Evolutionary conservation across 2,113 vertebrate species (phyloP).

Genomic region (Cynocephalus volans): DNA sequence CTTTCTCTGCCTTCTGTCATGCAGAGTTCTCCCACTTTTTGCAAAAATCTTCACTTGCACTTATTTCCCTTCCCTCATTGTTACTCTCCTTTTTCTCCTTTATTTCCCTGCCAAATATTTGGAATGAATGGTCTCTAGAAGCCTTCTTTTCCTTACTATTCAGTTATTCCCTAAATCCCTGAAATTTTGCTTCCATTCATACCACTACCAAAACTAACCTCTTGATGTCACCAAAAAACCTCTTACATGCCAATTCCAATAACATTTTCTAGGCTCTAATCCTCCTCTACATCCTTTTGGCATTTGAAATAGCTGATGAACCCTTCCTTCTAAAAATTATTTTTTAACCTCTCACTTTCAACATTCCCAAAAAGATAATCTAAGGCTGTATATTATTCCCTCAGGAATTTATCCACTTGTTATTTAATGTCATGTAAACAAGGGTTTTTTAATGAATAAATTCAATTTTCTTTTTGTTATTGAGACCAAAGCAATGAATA

Average conservation of each 20-base stretch:
- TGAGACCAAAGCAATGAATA: conserved; percentile 59
- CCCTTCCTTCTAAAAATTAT: conserved; percentile 43
- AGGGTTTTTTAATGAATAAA: conserved; percentile 55
- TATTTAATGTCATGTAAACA: conserved; percentile 41
- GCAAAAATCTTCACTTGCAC: conserved; percentile 27
- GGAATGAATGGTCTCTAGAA: neutral
- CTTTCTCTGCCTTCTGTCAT: neutral
- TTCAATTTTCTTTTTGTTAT: conserved; percentile 27
- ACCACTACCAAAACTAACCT: conserved; percentile 76
- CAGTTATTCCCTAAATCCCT: conserved; percentile 31
- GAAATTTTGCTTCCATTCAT: conserved; percentile 42
- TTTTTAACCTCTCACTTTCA: conserved; percentile 55
- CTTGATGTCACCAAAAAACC: conserved; percentile 82
- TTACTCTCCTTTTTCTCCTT: neutral
- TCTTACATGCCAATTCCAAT: conserved; percentile 39
- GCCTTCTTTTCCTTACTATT: conserved; percentile 5
- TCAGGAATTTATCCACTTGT: conserved; percentile 54
- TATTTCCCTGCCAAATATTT: neutral
- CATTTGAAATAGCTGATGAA: neutral
- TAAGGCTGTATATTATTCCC: conserved; percentile 1
- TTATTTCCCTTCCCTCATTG: neutral
- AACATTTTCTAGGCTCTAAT: conserved; percentile 43
- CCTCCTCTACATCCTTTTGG: conserved; percentile 22
- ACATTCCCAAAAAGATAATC: neutral
- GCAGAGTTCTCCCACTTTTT: conserved; percentile 36